Evolutionary conservation across 2,888 invertebrate genomes (phyloP).

Genomic region (Tuta absoluta): DNA sequence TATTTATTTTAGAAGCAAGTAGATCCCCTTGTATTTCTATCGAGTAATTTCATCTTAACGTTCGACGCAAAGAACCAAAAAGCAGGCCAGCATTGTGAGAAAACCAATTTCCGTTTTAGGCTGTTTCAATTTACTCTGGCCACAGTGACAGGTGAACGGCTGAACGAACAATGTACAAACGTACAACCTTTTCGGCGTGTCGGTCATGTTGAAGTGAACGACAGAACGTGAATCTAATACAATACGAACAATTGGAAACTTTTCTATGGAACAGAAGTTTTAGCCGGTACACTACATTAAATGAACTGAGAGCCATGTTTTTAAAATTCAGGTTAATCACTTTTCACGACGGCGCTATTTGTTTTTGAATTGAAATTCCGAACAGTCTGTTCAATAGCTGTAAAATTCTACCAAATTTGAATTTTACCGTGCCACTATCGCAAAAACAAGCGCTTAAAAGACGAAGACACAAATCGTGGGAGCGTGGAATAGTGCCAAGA

Average conservation of each 20-base stretch:
- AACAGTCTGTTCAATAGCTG: neutral
- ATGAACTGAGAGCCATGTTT: neutral
- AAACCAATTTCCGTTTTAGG: neutral
- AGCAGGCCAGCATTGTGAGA: neutral
- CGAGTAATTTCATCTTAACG: neutral
- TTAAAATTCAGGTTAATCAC: too few species aligned
- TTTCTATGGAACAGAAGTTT: neutral
- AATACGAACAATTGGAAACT: neutral
- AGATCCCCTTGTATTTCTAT: neutral
- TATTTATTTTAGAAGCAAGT: too few species aligned
- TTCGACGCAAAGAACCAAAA: neutral
- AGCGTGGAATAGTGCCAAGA: constrained; percentile 23
- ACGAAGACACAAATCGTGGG: constrained; percentile 17
- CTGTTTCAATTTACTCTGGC: neutral
- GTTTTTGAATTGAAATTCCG: neutral
- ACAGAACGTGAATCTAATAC: neutral
- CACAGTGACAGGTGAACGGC: constrained; percentile 1
- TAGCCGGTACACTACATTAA: neutral
- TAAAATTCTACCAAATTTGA: constrained; percentile 5
- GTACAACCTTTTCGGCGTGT: neutral
- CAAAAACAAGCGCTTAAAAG: constrained; percentile 17
- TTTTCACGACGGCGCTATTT: neutral
- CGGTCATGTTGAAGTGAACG: neutral
- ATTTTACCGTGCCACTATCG: neutral
- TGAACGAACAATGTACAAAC: neutral